A percentile compares a stretch with the other conserved stretches of the same genome.
Evolutionary conservation across 2,797 vertebrate genomes (phyloP).

Genomic region (Malacoraja senta): DNA sequence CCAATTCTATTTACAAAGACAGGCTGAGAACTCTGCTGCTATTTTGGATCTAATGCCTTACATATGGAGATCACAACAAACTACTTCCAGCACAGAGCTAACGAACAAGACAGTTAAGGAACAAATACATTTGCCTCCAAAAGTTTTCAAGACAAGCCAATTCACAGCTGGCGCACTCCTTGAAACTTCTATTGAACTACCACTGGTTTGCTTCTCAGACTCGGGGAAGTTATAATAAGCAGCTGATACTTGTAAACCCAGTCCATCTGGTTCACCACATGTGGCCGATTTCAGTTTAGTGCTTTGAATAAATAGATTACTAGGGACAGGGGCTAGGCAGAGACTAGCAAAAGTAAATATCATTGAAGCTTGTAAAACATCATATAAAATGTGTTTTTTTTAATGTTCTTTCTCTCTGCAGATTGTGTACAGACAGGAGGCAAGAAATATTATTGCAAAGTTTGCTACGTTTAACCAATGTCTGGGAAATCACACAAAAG

Average conservation of each 20-base stretch:
- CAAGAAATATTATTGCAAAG: background rate
- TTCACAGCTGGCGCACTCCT: slow-evolving; percentile 3
- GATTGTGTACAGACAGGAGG: background rate
- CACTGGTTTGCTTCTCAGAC: background rate
- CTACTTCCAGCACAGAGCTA: background rate
- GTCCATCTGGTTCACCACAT: background rate
- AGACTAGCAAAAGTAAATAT: background rate
- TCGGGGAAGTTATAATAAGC: slow-evolving; percentile 18
- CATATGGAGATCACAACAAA: background rate
- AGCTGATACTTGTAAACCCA: background rate
- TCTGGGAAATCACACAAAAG: background rate
- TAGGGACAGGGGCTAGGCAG: background rate
- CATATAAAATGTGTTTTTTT: background rate
- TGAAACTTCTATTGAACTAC: background rate
- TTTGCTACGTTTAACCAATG: background rate
- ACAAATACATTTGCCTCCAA: background rate
- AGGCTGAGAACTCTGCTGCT: background rate
- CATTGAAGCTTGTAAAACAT: background rate
- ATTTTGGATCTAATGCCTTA: background rate
- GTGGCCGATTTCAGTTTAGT: background rate
- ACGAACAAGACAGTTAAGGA: background rate
- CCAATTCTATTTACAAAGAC: background rate
- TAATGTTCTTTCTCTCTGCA: background rate
- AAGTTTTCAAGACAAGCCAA: background rate
- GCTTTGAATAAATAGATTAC: background rate